Percentiles rank a stretch among this genome's conserved stretches.
Evolutionary conservation across 2,113 vertebrate genomes (phyloP).

Genomic region (Puntigrus tetrazona): DNA sequence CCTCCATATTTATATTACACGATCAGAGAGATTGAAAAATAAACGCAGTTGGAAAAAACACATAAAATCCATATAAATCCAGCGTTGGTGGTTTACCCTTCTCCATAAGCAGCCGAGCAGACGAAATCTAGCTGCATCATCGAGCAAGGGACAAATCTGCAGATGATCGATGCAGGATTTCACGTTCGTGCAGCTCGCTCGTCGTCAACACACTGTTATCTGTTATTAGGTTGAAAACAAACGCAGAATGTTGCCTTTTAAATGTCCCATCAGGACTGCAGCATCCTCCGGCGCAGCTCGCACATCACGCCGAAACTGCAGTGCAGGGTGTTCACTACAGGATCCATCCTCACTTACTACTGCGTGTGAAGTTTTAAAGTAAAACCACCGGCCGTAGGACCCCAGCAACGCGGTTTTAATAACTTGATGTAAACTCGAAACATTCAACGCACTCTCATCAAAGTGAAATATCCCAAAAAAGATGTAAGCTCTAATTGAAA

Average conservation of each 20-base stretch:
- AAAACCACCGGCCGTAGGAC: neutral
- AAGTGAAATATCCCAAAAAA: neutral
- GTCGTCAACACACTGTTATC: neutral
- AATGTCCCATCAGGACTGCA: constrained; percentile 13
- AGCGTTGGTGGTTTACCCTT: neutral
- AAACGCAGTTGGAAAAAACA: neutral
- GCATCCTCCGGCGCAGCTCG: neutral
- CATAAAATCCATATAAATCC: neutral
- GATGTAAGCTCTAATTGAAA: no score
- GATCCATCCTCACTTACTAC: neutral
- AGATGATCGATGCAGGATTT: neutral
- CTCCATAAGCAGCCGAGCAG: neutral
- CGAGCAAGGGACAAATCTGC: neutral
- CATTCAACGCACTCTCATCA: neutral
- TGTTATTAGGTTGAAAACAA: constrained; percentile 36
- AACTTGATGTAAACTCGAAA: neutral
- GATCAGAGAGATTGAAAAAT: constrained; percentile 2
- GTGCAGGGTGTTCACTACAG: constrained; percentile 2
- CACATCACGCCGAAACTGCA: constrained; percentile 21
- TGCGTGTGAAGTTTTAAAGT: constrained; percentile 12
- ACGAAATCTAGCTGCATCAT: neutral
- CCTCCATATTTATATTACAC: constrained; percentile 63
- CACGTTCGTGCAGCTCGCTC: neutral
- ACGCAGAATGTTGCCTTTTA: neutral
- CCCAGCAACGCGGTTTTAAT: neutral